These are phyloP conservation scores for Takifugu ocellatus DNA, from an alignment of 2,797 vertebrate species.

Conservation along the genomic window DNA sequence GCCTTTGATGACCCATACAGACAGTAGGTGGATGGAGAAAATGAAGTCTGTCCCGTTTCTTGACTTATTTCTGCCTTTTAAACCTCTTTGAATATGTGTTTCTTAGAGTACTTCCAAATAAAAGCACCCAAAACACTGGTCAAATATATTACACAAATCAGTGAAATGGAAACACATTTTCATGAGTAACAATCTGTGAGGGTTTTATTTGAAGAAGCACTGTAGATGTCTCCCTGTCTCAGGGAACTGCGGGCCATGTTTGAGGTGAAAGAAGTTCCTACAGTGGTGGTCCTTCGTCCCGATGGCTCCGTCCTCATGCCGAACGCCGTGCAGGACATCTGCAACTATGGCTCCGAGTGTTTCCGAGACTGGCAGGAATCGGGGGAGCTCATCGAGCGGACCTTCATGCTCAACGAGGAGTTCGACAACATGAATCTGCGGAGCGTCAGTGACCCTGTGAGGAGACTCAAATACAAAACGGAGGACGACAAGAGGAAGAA, in stretches of 20 bases:
- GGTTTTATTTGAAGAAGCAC: background rate
- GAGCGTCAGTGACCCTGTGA: slow-evolving; percentile 82
- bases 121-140: too few relatives aligned
- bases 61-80: background rate
- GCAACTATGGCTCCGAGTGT: slow-evolving; percentile 71
- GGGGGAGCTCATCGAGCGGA: slow-evolving; percentile 83
- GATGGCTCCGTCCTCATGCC: slow-evolving; percentile 78
- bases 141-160: too few relatives aligned
- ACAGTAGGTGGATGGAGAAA: slow-evolving; percentile 65
- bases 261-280: slow-evolving; percentile 76
- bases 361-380: slow-evolving; percentile 88
- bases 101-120: background rate
- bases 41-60: background rate
- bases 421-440: slow-evolving; percentile 72
- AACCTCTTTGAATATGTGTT: background rate
- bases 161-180: too few relatives aligned
- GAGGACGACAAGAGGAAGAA: slow-evolving; percentile 75
- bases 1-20: slow-evolving; percentile 81
- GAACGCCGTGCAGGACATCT: slow-evolving; percentile 83
- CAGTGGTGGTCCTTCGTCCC: slow-evolving; percentile 85
- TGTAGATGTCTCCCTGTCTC: slow-evolving; percentile 4
- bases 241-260: slow-evolving; percentile 85
- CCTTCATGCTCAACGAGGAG: slow-evolving; percentile 83
- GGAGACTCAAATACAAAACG: slow-evolving; percentile 80
- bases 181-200: background rate